Conservation (phyloP, 1,140 invertebrate species). For the Drosophila pallidifrons region DNA sequence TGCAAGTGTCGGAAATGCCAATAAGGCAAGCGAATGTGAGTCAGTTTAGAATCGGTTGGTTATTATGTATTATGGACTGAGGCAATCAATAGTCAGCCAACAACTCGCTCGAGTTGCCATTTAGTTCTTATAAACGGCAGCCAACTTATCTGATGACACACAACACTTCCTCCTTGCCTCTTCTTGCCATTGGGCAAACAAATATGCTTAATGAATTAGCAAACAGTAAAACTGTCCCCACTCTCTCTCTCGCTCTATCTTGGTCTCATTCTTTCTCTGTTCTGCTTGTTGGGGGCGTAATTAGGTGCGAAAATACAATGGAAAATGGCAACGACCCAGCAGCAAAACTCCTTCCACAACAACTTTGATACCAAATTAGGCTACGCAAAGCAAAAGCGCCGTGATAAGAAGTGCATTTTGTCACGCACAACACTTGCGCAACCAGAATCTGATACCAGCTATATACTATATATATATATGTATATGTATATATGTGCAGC, state of each 20-base stretch:
- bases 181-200: slow-evolving; percentile 9
- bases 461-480: background rate
- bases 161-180: background rate
- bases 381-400: slow-evolving; percentile 43
- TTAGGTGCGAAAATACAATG: slow-evolving; percentile 57
- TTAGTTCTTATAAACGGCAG: slow-evolving; percentile 12
- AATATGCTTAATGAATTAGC: slow-evolving; percentile 66
- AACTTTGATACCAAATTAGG: slow-evolving; percentile 39
- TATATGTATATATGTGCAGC: slow-evolving; percentile 20
- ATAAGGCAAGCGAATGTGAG: slow-evolving; percentile 31
- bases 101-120: slow-evolving; percentile 11
- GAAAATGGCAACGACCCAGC: slow-evolving; percentile 15
- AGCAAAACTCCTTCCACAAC: background rate
- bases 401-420: slow-evolving; percentile 70
- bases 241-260: background rate
- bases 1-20: slow-evolving; percentile 26
- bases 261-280: background rate
- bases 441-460: slow-evolving; percentile 13
- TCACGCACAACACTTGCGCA: slow-evolving; percentile 55
- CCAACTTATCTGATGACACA: slow-evolving; percentile 23
- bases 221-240: slow-evolving; percentile 40
- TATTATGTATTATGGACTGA: slow-evolving; percentile 6
- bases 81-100: slow-evolving; percentile 37
- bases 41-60: slow-evolving; percentile 22
- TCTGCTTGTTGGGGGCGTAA: slow-evolving; percentile 36